Percentiles rank a stretch among this genome's conserved stretches.
These are phyloP conservation scores for Seriola rivoliana DNA, from an alignment of 2,113 vertebrate species.

Conservation along the genomic window DNA sequence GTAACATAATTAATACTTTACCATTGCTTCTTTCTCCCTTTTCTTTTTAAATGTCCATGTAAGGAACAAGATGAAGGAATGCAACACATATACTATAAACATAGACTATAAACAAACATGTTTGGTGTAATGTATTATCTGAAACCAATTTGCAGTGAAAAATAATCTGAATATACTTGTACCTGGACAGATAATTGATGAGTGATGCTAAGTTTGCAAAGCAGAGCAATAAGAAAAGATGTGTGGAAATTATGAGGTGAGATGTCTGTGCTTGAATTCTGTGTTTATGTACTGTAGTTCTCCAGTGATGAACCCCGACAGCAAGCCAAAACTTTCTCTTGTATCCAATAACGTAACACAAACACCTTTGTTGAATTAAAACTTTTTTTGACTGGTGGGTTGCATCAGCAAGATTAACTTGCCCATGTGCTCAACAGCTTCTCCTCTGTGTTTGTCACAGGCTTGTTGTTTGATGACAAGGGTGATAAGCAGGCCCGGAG, in stretches of 20 bases:
- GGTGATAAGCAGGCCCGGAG: conserved; percentile 93
- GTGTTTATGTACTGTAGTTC: neutral
- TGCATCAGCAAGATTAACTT: neutral
- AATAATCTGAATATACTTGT: no score
- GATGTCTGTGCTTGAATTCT: neutral
- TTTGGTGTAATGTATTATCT: no score
- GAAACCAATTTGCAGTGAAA: no score
- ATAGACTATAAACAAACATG: no score
- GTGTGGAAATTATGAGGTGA: neutral
- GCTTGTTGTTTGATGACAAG: conserved; percentile 97
- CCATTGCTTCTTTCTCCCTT: neutral
- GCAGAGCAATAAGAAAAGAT: neutral
- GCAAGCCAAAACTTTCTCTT: neutral
- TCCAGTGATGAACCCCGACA: neutral
- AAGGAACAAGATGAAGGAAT: no score
- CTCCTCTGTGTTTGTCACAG: conserved; percentile 78
- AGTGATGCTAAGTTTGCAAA: no score
- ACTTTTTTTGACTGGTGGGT: neutral
- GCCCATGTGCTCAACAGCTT: conserved; percentile 37
- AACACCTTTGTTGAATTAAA: neutral
- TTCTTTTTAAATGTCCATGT: neutral
- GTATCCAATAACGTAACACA: neutral
- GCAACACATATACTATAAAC: no score
- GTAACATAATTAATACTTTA: neutral
- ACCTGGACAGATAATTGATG: no score